Evolutionary conservation across 2,113 vertebrate species (phyloP), one percentile per base, ranked within the genome.

Genomic region (Oreotragus oreotragus): DNA sequence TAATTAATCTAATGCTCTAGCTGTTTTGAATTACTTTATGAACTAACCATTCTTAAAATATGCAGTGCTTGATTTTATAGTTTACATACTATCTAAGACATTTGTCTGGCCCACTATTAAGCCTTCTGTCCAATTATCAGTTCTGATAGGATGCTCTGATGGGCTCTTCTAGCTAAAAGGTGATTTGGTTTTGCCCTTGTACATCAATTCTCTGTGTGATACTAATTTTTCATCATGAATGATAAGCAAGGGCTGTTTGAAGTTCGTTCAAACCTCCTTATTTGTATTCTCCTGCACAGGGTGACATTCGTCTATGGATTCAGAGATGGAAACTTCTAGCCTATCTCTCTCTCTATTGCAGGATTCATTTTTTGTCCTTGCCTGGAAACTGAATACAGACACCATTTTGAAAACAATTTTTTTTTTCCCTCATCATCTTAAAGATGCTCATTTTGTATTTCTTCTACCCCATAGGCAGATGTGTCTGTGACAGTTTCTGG

Each of bases 401-500:
- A 91, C 57, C 80, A 95, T 96, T 98, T 97, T 92, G 91, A 96
- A 87, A 88, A 39, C 30, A 8, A 8, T 2, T 43, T 83, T 90
- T 83, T 90, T 80, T 53, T n/a, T 28, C 3, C 8, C n/a, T 90
- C 84, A 95, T 90, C 25, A 39, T 90, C 62, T 96, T 89, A 90
- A 96, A 97, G 92, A 96, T 87, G 83, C 33, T 96, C 84, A 91
- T 88, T 97, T 95, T 28, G 83, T 93, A 81, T 95, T 93, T 96
- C 92, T 90, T 62, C 55, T 92, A 55, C 30, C 33, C 66, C 33
- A 93, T 53, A 81, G 60, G 77, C 77, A 88, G 47, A 94, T 95
- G 25, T 93, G 76, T 90, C 89, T 97, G 73, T 97, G 96, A 95
- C 62, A n/a, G 57, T 90, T 96, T 97, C 96, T 98, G 97, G 94